Base-by-base conservation (phyloP, 2,113 vertebrate genomes). In the Erpornis zantholeuca region DNA sequence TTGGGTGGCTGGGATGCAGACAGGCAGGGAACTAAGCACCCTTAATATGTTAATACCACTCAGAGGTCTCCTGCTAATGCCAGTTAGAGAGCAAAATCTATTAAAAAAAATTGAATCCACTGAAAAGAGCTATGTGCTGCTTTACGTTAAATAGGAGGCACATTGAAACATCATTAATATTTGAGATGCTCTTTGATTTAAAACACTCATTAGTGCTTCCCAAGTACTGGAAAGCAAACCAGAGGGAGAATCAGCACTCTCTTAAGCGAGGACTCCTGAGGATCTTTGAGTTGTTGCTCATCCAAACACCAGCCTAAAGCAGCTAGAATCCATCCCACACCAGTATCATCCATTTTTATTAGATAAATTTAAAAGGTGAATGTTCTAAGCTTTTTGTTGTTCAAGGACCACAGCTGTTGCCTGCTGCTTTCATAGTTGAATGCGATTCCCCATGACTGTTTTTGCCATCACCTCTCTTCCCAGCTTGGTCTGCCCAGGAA, bases 161-260 rank as follows among this genome's bases (percentile, higher is more conserved):
- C 66, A 60, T 59, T 69, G 89, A 95, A 96, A 95, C 81, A 90
- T 86, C 90, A 92, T 96, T 93, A 97, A 95, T 96, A 94, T 96
- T 92, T 95, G 95, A 97, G 83, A 95, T 96, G 82, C 25, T 38
- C 82, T 96, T 96, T 95, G 90, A 95, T 96, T 97, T 95, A 97
- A 95, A 95, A 83, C 85, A 85, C 93, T 95, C 92, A 92, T 97
- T 97, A 97, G 92, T 96, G 86, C 91, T 97, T 97, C 88, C 92
- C 87, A 97, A 97, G 94, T 88, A 94, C 91, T 97, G 94, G 66
- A 95, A 97, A 96, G 96, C 83, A 96, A 95, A 96, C 89, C 83
- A 89, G 93, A 94, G 94, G 83, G 93, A 92, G 86, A 91, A 82
- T 95, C 88, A 72, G 40, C 66, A 65, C 31, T 95, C 91, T 91